Evolutionary conservation across 2,113 vertebrate genomes (phyloP).

Genomic region (Tapirus terrestris): DNA sequence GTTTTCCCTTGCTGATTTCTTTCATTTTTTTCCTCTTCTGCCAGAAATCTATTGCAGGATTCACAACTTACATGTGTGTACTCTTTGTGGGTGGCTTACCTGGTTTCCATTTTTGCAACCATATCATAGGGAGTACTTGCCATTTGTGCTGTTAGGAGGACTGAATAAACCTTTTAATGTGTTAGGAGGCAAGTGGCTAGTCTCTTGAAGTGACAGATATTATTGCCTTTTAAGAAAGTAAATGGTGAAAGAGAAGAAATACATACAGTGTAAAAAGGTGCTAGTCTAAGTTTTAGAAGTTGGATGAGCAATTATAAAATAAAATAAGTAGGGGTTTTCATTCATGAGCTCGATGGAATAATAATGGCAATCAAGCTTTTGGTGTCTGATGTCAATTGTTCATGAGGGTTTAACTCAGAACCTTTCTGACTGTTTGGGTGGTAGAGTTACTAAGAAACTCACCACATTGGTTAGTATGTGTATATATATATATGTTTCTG

Average conservation of each 20-base stretch:
- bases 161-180: neutral
- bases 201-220: neutral
- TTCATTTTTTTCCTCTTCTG: neutral
- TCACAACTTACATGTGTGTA: neutral
- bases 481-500: neutral
- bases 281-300: neutral
- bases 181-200: neutral
- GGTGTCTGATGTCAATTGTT: neutral
- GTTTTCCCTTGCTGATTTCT: neutral
- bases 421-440: neutral
- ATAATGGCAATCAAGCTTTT: neutral
- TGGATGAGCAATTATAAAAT: neutral
- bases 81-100: neutral
- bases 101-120: neutral
- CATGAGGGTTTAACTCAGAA: neutral
- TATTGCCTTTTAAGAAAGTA: conserved; percentile 26
- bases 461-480: neutral
- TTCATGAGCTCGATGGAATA: neutral
- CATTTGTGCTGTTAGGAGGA: neutral
- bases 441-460: neutral
- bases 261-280: neutral
- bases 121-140: neutral
- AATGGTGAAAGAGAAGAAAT: neutral
- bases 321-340: neutral
- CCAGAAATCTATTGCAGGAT: neutral